Base-by-base conservation (phyloP, 1,140 invertebrate species). In the Lineus longissimus region DNA sequence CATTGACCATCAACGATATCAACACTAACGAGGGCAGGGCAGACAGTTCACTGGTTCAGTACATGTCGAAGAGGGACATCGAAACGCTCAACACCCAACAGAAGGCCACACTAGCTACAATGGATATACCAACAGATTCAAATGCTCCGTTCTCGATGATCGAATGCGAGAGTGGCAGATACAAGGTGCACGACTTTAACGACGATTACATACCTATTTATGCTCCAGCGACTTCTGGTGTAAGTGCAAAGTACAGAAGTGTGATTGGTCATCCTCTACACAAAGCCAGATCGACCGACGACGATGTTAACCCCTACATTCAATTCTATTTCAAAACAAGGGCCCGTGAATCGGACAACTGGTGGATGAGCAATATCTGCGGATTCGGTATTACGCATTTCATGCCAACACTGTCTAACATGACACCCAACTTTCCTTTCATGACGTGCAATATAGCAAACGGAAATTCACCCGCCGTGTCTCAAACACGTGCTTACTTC, bases 101-200 rank as follows among this genome's bases (percentile, higher is more conserved):
- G 47, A 51, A 51, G 47, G 47, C 47, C 25, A 51, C 47, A 4
- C 19, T 51, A n/a, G 47, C 47, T n/a, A 51, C 47, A 4, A 51
- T 51, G 47, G 47, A 51, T n/a, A 51, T 51, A 51, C 47, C 47
- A n/a, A 51, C 47, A 51, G 47, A 51, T 51, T 51, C 47, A 19
- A 51, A 51, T n/a, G 47, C 47, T 4, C 47, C 47, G n/a, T 51
- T 51, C 47, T 51, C 47, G n/a, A 4, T 51, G 47, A 27, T 51
- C 47, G 47, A 51, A n/a, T 51, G 47, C 47, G 47, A 51, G 47
- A 51, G 47, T n/a, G 47, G 47, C 6, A 51, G n/a, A 51, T 51
- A 51, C 47, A 51, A 51, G 25, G 47, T 51, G 4, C 47, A 51
- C 47, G 47, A 51, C n/a, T 51, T 51, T n/a, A 7, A 51, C 47